Percentiles rank a stretch among this genome's conserved stretches.
Conservation (phyloP, 2,888 invertebrate species). For the Palloptera scutellata region DNA sequence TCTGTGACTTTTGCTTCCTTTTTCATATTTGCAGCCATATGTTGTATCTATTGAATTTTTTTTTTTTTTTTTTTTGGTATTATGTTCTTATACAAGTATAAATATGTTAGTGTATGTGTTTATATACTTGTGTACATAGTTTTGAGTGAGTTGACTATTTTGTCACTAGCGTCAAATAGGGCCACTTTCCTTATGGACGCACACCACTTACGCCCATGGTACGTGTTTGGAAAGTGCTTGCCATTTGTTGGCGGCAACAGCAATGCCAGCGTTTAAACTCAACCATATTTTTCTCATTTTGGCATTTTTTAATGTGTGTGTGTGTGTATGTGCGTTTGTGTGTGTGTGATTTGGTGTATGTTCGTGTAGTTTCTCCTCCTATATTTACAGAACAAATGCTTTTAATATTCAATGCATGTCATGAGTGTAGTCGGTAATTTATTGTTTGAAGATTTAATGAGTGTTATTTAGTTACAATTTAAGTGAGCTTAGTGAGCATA, state of each 20-base stretch:
- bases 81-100: neutral
- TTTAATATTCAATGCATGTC: neutral
- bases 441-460: constrained; percentile 4
- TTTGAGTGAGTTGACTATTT: neutral
- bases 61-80: constrained; percentile 12
- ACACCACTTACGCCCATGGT: constrained; percentile 29
- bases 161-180: neutral
- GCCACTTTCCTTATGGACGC: constrained; percentile 27
- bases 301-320: constrained; percentile 33
- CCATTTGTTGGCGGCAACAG: neutral
- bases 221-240: constrained; percentile 24
- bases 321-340: constrained; percentile 38
- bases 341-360: constrained; percentile 36
- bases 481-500: too few species aligned
- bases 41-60: neutral
- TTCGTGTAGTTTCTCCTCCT: constrained; percentile 43
- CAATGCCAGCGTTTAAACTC: constrained; percentile 1
- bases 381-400: neutral
- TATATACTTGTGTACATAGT: neutral
- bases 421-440: neutral
- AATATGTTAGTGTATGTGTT: neutral
- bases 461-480: neutral
- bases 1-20: constrained; percentile 13
- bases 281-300: constrained; percentile 18
- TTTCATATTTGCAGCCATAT: neutral